Percentiles rank a stretch among this genome's conserved stretches.
These are phyloP conservation scores for Pseudopleuronectes americanus DNA, from an alignment of 2,797 vertebrate genomes.

Conservation along the genomic window DNA sequence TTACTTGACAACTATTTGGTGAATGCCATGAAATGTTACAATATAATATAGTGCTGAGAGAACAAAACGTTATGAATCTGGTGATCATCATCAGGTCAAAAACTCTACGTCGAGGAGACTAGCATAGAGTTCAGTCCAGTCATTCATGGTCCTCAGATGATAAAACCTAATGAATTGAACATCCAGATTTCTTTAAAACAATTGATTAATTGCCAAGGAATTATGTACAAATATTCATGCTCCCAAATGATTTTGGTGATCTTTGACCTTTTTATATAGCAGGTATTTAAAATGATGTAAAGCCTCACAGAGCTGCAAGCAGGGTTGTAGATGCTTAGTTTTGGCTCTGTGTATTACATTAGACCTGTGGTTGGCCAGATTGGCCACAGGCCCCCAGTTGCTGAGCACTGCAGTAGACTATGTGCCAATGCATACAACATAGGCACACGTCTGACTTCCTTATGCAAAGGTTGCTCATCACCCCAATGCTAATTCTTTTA, in stretches of 20 bases:
- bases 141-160: background rate
- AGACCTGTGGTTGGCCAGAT: too few species aligned
- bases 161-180: background rate
- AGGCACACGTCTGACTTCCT: background rate
- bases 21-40: too few species aligned
- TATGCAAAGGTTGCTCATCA: background rate
- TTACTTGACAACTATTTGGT: background rate
- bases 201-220: background rate
- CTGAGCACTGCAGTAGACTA: too few species aligned
- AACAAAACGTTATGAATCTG: too few species aligned
- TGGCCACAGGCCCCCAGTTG: too few species aligned
- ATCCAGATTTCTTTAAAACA: background rate
- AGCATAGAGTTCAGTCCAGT: background rate
- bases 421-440: background rate
- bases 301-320: too few species aligned
- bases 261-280: background rate
- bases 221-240: background rate
- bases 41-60: too few species aligned
- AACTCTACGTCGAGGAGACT: background rate
- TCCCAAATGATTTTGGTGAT: background rate
- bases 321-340: background rate
- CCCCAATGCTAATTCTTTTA: background rate
- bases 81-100: background rate
- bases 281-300: too few species aligned
- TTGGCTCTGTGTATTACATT: background rate